Evolutionary conservation across 2,797 vertebrate genomes (phyloP), one percentile per base, ranked within the genome.

Genomic region (Chromis chromis): DNA sequence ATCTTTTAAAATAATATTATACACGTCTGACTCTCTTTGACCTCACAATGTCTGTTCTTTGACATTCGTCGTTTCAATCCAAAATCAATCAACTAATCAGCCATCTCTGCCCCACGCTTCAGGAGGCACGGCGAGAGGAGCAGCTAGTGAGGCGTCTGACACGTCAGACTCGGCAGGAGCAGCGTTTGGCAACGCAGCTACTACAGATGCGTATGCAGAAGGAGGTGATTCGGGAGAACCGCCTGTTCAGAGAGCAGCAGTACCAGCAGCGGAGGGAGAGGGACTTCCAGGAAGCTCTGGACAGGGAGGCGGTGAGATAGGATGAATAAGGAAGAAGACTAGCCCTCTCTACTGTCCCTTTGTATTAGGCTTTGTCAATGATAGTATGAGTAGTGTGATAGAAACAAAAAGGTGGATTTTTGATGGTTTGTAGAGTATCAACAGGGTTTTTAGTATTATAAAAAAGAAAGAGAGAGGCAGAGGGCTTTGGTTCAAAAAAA

Each of bases 201-300:
- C 96, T 97, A 90, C 96, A 97, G 0, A 92, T 96, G 4, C 94
- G 95, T 4, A 93, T 91, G 40, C 95, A 98, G 78, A 99, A 99
- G 82, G 96, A 97, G 54, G 94, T 97, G 65, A 87, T 99, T 28
- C 89, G 89, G 69, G 94, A 96, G 84, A 98, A 97, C 89, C 94
- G 97, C 25, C 92, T 97, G 81, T 94, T 96, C 91, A 94, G 95
- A 82, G 96, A 98, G 89, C 95, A 94, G 44, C 97, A 99, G 56
- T 94, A 95, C 85, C 95, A 97, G 74, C 94, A 96, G 80, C 94
- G 94, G 64, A 91, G 96, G 21, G 93, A 94, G 55, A 94, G 87
- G 67, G 96, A 98, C 75, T 96, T 97, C 85, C 94, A 94, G 76
- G 95, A 97, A 89, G 95, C 95, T 68, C 94, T 97, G 83, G 94